Conservation (phyloP, 2,113 vertebrate genomes). For the Callipepla squamata region DNA sequence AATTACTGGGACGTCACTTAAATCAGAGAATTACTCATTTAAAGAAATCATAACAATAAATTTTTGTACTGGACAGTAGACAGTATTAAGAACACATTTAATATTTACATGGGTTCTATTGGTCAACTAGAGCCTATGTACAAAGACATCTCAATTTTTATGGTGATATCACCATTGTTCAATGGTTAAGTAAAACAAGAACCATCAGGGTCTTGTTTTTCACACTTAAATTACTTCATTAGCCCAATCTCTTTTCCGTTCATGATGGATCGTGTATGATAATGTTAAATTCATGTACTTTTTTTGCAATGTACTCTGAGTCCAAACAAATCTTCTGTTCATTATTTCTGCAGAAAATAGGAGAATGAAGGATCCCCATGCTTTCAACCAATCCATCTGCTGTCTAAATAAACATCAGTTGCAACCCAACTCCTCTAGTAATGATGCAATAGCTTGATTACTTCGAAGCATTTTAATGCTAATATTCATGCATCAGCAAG, state of each 20-base stretch:
- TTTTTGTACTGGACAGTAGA: background rate
- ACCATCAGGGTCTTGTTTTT: background rate
- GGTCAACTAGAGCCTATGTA: background rate
- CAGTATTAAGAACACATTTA: background rate
- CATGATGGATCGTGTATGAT: background rate
- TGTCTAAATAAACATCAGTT: background rate
- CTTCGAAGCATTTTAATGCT: background rate
- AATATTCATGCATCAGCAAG: background rate
- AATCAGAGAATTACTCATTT: background rate
- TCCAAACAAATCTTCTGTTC: background rate
- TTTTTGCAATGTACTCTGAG: background rate
- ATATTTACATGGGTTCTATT: background rate
- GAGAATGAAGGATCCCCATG: background rate
- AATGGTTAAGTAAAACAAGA: background rate
- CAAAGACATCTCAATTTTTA: background rate
- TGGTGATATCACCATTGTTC: background rate
- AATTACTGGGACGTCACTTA: background rate
- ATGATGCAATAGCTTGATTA: background rate
- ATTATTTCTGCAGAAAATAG: background rate
- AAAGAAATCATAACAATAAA: background rate
- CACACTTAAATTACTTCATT: background rate
- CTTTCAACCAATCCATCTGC: background rate
- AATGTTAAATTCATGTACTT: accelerated
- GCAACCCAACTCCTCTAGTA: background rate
- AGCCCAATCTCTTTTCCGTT: background rate